phyloP scores from a whole-genome alignment of 2,113 vertebrate species.

The Peucedramus taeniatus region DNA sequence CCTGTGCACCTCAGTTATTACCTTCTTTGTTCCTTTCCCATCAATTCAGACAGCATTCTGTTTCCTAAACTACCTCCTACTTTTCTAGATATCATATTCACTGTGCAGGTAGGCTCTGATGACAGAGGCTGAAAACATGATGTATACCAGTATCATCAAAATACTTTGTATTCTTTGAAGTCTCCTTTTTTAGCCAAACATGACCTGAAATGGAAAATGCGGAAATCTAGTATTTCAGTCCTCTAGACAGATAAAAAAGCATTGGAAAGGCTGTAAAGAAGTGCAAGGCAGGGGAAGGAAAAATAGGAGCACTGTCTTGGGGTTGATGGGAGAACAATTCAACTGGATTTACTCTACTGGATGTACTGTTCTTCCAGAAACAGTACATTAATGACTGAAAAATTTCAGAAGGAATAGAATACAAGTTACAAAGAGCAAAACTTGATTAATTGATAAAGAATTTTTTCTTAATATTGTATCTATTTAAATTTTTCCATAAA shows the following conservation, averaged over 20 bases:
- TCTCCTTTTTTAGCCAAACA: neutral
- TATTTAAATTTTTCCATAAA: neutral
- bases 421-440: neutral
- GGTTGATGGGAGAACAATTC: neutral
- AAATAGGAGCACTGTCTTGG: neutral
- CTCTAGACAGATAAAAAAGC: neutral
- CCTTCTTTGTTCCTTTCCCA: neutral
- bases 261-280: neutral
- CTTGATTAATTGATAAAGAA: neutral
- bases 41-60: neutral
- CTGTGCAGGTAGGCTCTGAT: neutral
- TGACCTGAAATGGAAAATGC: neutral
- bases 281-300: neutral
- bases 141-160: neutral
- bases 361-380: neutral
- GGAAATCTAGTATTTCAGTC: neutral
- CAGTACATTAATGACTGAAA: neutral
- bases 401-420: neutral
- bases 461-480: neutral
- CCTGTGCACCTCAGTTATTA: neutral
- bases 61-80: neutral
- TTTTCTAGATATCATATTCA: neutral
- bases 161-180: neutral
- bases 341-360: neutral
- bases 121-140: neutral